Evolutionary conservation across 30 jellyfish, hydroid and myxozoan species (phyloP).

Genomic region (Turritopsis rubra): DNA sequence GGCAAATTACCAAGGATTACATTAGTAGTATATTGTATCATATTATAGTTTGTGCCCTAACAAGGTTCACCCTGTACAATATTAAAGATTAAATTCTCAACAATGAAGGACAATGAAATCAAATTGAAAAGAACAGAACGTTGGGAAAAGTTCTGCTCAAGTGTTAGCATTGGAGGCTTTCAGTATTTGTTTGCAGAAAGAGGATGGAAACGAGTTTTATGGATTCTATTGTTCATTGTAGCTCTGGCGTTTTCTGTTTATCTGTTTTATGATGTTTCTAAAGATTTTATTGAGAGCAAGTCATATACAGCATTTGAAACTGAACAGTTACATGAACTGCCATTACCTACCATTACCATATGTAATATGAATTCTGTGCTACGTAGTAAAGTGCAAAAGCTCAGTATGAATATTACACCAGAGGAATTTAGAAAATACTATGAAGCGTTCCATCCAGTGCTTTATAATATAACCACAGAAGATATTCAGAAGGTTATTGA

Average conservation of each 20-base stretch:
- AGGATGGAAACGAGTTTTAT: not conserved
- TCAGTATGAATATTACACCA: not conserved
- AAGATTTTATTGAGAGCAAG: not conserved
- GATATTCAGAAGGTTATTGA: not conserved
- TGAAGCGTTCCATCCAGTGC: not conserved
- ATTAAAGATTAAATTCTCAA: no score
- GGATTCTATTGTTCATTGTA: not conserved
- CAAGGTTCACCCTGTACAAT: not conserved
- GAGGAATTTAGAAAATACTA: not conserved
- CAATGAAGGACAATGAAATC: not conserved
- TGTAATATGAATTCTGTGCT: not conserved
- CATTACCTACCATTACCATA: not conserved
- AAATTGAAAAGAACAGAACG: not conserved
- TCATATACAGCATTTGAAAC: not conserved
- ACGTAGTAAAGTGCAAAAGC: not conserved
- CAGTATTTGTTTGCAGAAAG: not conserved
- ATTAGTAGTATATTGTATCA: no score
- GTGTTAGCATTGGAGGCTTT: not conserved
- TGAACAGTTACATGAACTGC: not conserved
- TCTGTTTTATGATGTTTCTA: not conserved
- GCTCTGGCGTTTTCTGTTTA: not conserved
- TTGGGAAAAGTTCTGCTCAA: not conserved
- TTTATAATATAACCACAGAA: not conserved
- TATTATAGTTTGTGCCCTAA: no score
- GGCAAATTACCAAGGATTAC: no score